These are phyloP conservation scores for Synanthedon tipuliformis DNA, from an alignment of 2,888 invertebrate species.

Conservation along the genomic window DNA sequence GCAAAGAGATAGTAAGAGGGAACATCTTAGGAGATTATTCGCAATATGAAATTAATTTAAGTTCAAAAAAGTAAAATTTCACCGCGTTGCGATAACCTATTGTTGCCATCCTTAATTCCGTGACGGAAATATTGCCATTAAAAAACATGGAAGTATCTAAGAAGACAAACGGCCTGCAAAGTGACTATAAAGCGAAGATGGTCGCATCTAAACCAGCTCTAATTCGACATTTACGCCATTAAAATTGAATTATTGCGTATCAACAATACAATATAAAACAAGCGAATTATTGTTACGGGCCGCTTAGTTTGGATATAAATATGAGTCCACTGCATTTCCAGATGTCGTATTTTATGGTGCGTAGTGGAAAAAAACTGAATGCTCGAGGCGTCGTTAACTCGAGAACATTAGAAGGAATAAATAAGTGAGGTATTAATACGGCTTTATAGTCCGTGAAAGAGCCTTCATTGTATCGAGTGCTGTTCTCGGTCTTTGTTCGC, in stretches of 20 bases:
- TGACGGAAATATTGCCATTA: neutral
- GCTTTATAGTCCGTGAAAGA: constrained; percentile 65
- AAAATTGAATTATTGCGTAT: constrained; percentile 11
- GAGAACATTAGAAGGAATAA: constrained; percentile 66
- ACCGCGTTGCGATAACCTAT: neutral
- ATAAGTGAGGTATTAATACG: constrained; percentile 61
- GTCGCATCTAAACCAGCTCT: constrained; percentile 3
- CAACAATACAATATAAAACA: constrained; percentile 21
- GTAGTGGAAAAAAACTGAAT: constrained; percentile 54
- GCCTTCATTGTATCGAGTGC: constrained; percentile 50
- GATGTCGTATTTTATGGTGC: constrained; percentile 60
- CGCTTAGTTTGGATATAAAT: constrained; percentile 43
- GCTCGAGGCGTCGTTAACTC: constrained; percentile 60
- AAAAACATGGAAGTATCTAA: neutral
- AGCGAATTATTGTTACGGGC: constrained; percentile 31
- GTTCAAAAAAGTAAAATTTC: too few relatives aligned
- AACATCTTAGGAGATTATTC: neutral
- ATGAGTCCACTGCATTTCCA: constrained; percentile 39
- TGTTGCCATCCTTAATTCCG: neutral
- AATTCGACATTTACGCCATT: constrained; percentile 9
- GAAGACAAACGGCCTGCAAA: neutral
- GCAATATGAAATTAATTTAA: neutral
- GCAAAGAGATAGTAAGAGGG: too few relatives aligned
- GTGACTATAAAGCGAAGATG: neutral
- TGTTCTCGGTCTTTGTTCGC: constrained; percentile 30